Base-by-base conservation (phyloP, 2,797 vertebrate genomes). In the Sebastes minor region DNA sequence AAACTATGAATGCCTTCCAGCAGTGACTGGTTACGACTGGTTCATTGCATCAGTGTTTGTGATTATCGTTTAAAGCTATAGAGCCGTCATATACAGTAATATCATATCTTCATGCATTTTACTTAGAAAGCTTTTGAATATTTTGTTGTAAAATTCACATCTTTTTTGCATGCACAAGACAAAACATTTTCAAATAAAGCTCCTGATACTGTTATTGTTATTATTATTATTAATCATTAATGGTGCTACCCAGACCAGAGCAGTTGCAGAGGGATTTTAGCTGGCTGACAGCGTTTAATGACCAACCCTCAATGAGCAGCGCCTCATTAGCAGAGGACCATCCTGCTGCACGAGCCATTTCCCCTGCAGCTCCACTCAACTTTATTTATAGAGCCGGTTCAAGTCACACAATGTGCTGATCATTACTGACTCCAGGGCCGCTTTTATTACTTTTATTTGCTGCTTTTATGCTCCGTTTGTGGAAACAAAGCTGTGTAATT, bases 281-380 rank as follows among this genome's bases (percentile, higher is more conserved):
- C 69, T 59, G 2, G 0, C 61, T 69, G 35, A 62, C 55, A 35
- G 27, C 13, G 2, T 77, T 84, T 74, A 69, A 65, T 82, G 67
- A 75, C 55, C 79, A 52, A 70, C 67, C 23, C 61, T 79, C 20
- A 35, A 20, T 71, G 55, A 84, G 56, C 30, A 2, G 9, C 4
- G 25, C 27, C 73, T 89, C 81, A 81, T 85, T 87, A 85, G 35
- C 56, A 8, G 59, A 76, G 11, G 6, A 25, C 13, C 23, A 23
- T 61, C 71, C 82, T 16, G 75, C 61, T 74, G 66, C 76, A 82
- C 20, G 14, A 81, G 14, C 28, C 78, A 72, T 84, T 76, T 75
- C 72, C 71, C 60, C 55, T 16, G 76, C 67, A 53, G 61, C 73
- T 72, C 63, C 56, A 10, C 57, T 72, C 62, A 12, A 2, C 76